These are phyloP conservation scores for Poecile montanus DNA, from an alignment of 2,797 vertebrate genomes.

Conservation along the genomic window DNA sequence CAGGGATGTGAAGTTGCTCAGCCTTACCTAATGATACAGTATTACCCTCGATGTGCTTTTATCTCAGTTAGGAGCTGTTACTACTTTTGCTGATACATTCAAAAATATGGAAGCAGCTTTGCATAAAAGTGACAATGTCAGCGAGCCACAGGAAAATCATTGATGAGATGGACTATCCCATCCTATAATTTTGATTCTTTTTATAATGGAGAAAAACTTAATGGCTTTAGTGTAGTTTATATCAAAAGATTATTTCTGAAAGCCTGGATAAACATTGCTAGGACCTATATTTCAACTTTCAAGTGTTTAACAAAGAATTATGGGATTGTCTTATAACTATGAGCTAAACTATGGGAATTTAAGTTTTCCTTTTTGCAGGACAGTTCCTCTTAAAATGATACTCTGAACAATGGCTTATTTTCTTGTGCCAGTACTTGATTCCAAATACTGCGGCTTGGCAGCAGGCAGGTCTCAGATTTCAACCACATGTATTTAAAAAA, in stretches of 20 bases:
- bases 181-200: background rate
- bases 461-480: conserved; percentile 87
- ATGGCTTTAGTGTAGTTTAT: conserved; percentile 1
- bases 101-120: background rate
- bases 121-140: background rate
- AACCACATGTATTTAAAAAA: conserved; percentile 94
- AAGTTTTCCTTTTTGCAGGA: conserved; percentile 70
- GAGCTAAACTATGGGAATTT: conserved; percentile 70
- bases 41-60: background rate
- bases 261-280: conserved; percentile 46
- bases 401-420: conserved; percentile 88
- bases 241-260: conserved; percentile 33
- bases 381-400: conserved; percentile 74
- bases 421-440: conserved; percentile 84
- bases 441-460: conserved; percentile 91
- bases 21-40: background rate
- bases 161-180: background rate
- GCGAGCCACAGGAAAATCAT: background rate
- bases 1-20: background rate
- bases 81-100: background rate
- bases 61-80: background rate
- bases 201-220: background rate
- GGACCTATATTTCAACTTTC: conserved; percentile 42
- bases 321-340: conserved; percentile 58
- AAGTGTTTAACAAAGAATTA: conserved; percentile 66